Evolutionary conservation across 2,113 vertebrate genomes (phyloP).

Genomic region (Notarius lentiginosus): DNA sequence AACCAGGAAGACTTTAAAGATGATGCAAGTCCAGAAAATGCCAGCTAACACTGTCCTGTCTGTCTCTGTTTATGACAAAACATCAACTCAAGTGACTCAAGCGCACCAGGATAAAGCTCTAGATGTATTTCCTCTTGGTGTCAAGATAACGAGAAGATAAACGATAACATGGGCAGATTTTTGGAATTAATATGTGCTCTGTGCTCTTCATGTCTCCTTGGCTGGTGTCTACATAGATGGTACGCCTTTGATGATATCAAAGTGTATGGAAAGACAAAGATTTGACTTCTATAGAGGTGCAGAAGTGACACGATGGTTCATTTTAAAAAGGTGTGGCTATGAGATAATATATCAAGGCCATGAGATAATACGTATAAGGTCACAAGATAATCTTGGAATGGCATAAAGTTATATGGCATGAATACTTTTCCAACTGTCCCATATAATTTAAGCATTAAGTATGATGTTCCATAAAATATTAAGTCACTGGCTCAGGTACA

Average conservation of each 20-base stretch:
- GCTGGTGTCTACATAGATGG: not conserved
- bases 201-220: not conserved
- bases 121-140: not conserved
- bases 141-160: not conserved
- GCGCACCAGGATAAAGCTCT: not conserved
- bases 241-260: too few species aligned
- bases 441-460: too few species aligned
- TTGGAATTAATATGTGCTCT: not conserved
- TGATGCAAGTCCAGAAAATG: not conserved
- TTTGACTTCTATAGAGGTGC: not conserved
- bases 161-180: not conserved
- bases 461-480: too few species aligned
- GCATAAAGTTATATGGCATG: not conserved
- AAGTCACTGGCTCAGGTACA: too few species aligned
- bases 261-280: not conserved
- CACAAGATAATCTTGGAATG: not conserved
- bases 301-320: not conserved
- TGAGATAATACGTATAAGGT: not conserved
- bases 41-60: not conserved
- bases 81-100: not conserved
- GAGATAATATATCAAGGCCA: not conserved
- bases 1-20: not conserved
- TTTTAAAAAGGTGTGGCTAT: not conserved
- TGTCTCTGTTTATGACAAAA: not conserved
- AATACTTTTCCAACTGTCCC: too few species aligned